These are phyloP conservation scores for Onychostruthus taczanowskii DNA, from an alignment of 2,113 vertebrate species.

Conservation along the genomic window DNA sequence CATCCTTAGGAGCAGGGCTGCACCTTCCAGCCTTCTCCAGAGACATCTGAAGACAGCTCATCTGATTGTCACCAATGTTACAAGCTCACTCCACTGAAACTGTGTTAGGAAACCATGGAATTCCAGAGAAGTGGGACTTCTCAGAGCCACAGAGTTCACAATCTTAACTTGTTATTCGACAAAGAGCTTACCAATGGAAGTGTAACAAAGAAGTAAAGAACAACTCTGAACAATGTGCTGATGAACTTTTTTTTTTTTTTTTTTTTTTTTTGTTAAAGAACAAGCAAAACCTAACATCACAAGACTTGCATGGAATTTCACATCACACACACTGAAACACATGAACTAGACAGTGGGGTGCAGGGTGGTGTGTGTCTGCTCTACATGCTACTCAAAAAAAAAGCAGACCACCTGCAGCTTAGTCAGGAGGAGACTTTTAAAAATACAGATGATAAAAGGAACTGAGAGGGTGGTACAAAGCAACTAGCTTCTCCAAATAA, in stretches of 20 bases:
- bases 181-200: neutral
- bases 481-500: constrained; percentile 39
- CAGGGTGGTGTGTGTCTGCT: neutral
- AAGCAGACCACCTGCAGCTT: neutral
- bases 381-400: neutral
- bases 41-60: neutral
- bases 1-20: neutral
- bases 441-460: constrained; percentile 15
- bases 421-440: constrained; percentile 1
- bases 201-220: neutral
- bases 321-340: neutral
- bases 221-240: neutral
- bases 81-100: neutral
- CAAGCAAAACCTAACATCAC: neutral
- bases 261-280: neutral
- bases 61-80: neutral
- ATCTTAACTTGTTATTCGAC: neutral
- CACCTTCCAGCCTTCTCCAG: neutral
- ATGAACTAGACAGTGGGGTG: neutral
- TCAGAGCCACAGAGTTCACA: neutral
- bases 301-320: neutral
- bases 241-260: neutral
- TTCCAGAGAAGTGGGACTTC: neutral
- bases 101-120: neutral
- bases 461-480: constrained; percentile 13